Percentiles rank a stretch among this genome's conserved stretches.
phyloP scores from a whole-genome alignment of 2,888 invertebrate genomes.

The Meliscaeva auricollis region DNA sequence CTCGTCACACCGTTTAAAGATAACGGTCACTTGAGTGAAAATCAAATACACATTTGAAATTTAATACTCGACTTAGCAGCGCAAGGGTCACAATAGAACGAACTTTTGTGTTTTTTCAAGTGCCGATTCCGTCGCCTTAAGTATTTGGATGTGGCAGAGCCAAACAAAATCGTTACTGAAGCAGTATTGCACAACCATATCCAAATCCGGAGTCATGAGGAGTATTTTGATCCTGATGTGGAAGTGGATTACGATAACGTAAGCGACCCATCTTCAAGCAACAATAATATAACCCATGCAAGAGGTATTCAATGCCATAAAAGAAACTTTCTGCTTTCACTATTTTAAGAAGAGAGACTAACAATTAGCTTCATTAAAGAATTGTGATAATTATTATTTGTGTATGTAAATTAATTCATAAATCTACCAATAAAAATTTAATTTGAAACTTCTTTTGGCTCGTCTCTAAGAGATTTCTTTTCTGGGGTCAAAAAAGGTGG shows the following conservation, averaged over 20 bases:
- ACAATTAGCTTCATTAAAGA: too few relatives aligned
- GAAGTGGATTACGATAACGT: background rate
- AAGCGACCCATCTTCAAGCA: background rate
- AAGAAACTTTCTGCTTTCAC: background rate
- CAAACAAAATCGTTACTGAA: background rate
- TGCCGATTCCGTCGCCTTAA: slow-evolving; percentile 5
- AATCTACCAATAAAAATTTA: too few relatives aligned
- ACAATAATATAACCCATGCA: too few relatives aligned
- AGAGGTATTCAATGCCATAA: background rate
- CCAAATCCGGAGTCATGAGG: background rate
- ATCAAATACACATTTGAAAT: background rate
- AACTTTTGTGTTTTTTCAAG: background rate
- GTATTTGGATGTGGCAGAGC: slow-evolving; percentile 1
- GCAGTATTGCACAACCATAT: background rate
- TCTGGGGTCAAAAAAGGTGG: too few relatives aligned
- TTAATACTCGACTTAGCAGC: background rate
- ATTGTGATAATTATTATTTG: too few relatives aligned
- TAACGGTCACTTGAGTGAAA: background rate
- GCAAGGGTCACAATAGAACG: background rate
- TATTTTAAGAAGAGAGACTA: background rate
- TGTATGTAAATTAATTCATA: too few relatives aligned
- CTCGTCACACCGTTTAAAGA: background rate
- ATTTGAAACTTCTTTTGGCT: too few relatives aligned
- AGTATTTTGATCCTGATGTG: background rate
- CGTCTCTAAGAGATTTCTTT: too few relatives aligned